Conservation (phyloP, 2,113 vertebrate genomes). For the Bettongia penicillata region DNA sequence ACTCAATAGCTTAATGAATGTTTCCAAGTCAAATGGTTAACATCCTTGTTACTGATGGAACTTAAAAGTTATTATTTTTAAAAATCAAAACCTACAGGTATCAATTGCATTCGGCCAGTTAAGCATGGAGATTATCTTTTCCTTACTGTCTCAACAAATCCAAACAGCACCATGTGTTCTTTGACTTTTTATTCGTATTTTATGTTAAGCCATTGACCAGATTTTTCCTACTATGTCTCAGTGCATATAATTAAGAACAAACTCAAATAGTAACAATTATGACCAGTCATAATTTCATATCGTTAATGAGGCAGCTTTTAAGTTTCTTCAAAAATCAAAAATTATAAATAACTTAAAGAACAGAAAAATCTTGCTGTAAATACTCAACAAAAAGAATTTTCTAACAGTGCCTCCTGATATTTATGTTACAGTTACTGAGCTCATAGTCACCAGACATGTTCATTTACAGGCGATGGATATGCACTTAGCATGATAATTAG, state of each 20-base stretch:
- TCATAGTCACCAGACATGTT: neutral
- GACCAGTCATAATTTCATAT: neutral
- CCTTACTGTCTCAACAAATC: neutral
- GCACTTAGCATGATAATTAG: neutral
- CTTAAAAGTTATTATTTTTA: neutral
- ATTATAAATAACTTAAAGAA: neutral
- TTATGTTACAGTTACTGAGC: neutral
- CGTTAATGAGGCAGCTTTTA: neutral
- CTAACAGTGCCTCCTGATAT: neutral
- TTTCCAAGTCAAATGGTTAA: neutral
- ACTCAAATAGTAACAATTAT: neutral
- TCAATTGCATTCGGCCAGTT: neutral
- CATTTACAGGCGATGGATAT: neutral
- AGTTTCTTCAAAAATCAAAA: neutral
- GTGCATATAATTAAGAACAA: neutral
- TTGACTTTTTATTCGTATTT: neutral
- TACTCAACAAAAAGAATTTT: neutral
- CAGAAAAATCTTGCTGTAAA: neutral
- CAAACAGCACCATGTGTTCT: neutral
- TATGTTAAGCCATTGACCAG: neutral
- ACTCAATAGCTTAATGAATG: neutral
- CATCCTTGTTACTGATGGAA: neutral
- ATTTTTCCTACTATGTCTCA: neutral
- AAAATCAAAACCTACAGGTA: neutral
- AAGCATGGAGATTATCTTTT: neutral